Conservation (phyloP, 53 echinoderm and acorn worm genomes). For the Patiria pectinifera region DNA sequence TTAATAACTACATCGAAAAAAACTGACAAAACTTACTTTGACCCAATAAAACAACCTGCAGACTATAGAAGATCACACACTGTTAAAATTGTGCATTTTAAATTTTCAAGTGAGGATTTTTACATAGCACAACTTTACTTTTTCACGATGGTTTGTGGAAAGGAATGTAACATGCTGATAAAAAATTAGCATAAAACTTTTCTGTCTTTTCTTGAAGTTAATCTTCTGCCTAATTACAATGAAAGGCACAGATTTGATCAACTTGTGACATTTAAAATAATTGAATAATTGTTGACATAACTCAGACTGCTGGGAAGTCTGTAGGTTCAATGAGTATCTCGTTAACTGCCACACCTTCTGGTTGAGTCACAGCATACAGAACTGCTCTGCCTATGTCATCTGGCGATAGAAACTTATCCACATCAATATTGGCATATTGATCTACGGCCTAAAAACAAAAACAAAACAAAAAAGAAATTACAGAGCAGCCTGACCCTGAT, state of each 20-base stretch:
- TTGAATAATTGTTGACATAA: not conserved
- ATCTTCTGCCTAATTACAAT: not conserved
- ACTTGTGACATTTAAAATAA: not conserved
- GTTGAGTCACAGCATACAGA: constrained; percentile 78
- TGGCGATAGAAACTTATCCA: constrained; percentile 64
- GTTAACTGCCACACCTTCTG: constrained; percentile 78
- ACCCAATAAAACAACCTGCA: too few relatives aligned
- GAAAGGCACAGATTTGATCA: not conserved
- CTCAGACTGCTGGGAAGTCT: constrained; percentile 65
- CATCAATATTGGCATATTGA: constrained; percentile 26
- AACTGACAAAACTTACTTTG: too few relatives aligned
- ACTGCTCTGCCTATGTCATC: constrained; percentile 83
- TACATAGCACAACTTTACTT: too few relatives aligned
- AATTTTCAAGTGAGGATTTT: too few relatives aligned
- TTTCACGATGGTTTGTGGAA: too few relatives aligned
- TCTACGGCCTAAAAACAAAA: constrained; percentile 55
- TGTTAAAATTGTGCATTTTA: too few relatives aligned
- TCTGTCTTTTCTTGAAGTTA: too few relatives aligned
- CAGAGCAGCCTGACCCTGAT: too few relatives aligned
- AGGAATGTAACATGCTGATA: too few relatives aligned
- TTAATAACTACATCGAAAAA: too few relatives aligned
- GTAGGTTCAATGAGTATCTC: constrained; percentile 85
- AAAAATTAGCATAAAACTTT: too few relatives aligned
- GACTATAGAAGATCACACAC: too few relatives aligned
- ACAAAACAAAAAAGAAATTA: not conserved